Percentiles rank a stretch among this genome's conserved stretches.
These are phyloP conservation scores for Malurus leucopterus DNA, from an alignment of 2,797 vertebrate species.

Conservation along the genomic window DNA sequence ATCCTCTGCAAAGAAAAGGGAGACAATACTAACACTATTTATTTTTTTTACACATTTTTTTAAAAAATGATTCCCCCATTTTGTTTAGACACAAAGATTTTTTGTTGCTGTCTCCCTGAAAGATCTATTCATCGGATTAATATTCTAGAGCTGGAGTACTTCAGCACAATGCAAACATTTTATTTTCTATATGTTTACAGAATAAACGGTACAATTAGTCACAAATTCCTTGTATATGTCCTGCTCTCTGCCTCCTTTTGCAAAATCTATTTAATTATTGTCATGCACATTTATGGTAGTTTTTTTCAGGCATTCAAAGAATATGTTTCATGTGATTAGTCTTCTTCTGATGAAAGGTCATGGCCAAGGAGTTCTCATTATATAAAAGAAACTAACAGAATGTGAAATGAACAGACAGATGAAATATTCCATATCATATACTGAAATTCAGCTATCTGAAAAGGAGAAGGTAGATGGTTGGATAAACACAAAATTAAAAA, in stretches of 20 bases:
- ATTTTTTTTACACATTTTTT: background rate
- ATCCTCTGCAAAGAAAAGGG: background rate
- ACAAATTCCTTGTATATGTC: background rate
- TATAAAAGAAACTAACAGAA: conserved; percentile 28
- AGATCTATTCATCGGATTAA: background rate
- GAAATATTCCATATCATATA: conserved; percentile 13
- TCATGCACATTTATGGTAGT: background rate
- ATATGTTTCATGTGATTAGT: conserved; percentile 17
- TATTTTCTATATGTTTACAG: background rate
- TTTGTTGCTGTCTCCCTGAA: background rate
- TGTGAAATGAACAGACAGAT: conserved; percentile 33
- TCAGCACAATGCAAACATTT: background rate
- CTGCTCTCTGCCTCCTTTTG: background rate
- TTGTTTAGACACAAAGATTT: background rate
- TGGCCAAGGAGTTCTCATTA: conserved; percentile 19
- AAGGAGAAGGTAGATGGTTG: background rate
- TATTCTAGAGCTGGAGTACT: background rate
- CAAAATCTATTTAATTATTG: background rate
- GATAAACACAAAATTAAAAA: conserved; percentile 16
- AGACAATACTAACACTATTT: background rate
- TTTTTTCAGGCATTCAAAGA: conserved; percentile 9
- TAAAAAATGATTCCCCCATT: background rate
- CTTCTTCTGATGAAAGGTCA: conserved; percentile 32
- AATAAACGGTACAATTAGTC: background rate
- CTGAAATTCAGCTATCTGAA: background rate